A percentile compares a stretch with the other conserved stretches of the same genome.
phyloP scores from a whole-genome alignment of 2,113 vertebrate genomes.

The Aphyosemion australe region DNA sequence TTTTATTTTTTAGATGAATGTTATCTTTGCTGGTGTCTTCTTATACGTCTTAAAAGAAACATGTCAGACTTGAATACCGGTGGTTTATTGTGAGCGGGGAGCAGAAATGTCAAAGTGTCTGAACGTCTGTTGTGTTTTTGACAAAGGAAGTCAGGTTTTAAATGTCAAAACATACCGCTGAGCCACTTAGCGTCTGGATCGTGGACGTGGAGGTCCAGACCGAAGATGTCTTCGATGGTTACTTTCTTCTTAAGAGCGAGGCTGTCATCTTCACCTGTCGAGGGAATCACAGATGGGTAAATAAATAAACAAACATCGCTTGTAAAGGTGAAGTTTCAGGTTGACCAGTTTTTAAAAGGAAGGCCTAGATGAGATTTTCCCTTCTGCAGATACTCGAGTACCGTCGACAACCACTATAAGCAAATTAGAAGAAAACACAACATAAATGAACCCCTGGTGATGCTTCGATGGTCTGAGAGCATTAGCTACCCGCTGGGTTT shows the following conservation, averaged over 20 bases:
- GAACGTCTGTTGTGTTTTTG: constrained; percentile 12
- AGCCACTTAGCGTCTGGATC: constrained; percentile 93
- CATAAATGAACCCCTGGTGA: constrained; percentile 31
- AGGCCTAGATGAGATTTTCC: constrained; percentile 12
- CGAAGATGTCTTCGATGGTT: constrained; percentile 90
- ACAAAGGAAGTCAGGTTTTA: constrained; percentile 26
- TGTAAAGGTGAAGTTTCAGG: not conserved
- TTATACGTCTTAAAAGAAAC: not conserved
- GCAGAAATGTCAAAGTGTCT: constrained; percentile 18
- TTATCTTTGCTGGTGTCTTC: not conserved
- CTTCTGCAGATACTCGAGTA: constrained; percentile 13
- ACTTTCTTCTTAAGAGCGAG: constrained; percentile 94
- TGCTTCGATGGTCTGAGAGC: constrained; percentile 59
- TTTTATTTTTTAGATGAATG: not conserved
- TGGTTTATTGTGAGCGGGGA: constrained; percentile 8
- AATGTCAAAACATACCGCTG: constrained; percentile 83
- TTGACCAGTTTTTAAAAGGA: constrained; percentile 18
- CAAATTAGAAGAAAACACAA: constrained; percentile 50
- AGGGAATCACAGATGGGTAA: constrained; percentile 7
- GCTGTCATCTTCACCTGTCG: constrained; percentile 90
- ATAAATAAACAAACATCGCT: constrained; percentile 17
- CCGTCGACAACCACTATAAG: too few species aligned
- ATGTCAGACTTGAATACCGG: constrained; percentile 2
- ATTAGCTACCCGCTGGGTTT: constrained; percentile 8
- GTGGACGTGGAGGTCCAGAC: constrained; percentile 86